Evolutionary conservation across 2,797 vertebrate species (phyloP).

Genomic region (Danio albolineatus): DNA sequence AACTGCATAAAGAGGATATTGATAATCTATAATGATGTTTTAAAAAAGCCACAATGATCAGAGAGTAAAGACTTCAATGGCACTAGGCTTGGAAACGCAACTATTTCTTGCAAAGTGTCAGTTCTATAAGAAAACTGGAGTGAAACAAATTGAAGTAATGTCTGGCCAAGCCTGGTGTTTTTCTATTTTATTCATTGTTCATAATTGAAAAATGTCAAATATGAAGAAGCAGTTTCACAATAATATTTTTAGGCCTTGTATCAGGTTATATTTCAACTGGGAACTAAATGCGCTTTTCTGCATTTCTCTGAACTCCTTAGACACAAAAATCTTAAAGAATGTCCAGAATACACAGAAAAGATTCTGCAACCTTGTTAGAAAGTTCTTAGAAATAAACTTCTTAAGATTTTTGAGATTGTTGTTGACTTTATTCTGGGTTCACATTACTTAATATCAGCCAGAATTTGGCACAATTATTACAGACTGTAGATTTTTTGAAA

Average conservation of each 20-base stretch:
- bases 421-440: too few species aligned
- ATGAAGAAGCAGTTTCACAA: background rate
- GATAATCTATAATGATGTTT: conserved; percentile 90
- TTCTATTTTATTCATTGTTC: background rate
- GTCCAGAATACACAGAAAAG: too few species aligned
- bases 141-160: background rate
- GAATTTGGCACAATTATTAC: too few species aligned
- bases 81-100: conserved; percentile 71
- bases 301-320: background rate
- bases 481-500: too few species aligned
- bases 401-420: too few species aligned
- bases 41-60: conserved; percentile 80
- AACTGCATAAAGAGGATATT: conserved; percentile 87
- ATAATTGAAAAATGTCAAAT: background rate
- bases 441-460: too few species aligned
- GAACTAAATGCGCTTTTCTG: background rate
- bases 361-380: too few species aligned
- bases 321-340: too few species aligned
- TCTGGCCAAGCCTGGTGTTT: background rate
- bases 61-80: conserved; percentile 82
- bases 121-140: conserved; percentile 11
- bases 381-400: too few species aligned
- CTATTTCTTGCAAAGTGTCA: conserved; percentile 62
- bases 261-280: background rate
- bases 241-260: background rate